Percentiles rank a stretch among this genome's conserved stretches.
Conservation (phyloP, 2,113 vertebrate species). For the Lichenostomus cassidix region DNA sequence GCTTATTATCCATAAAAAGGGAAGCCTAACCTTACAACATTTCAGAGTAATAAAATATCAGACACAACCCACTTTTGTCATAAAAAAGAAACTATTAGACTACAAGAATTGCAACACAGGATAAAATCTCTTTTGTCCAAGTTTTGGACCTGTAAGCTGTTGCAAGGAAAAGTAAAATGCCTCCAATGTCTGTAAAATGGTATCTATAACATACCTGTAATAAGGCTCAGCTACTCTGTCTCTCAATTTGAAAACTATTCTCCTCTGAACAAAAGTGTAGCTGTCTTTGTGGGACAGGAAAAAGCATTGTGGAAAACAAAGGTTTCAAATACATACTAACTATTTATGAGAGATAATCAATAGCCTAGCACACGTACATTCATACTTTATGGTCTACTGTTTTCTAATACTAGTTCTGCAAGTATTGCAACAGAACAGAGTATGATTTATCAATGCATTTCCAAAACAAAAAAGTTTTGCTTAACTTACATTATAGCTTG, state of each 20-base stretch:
- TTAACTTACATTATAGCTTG: not conserved
- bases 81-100: not conserved
- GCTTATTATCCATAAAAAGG: not conserved
- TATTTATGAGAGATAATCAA: not conserved
- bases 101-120: not conserved
- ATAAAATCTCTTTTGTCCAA: not conserved
- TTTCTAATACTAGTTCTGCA: not conserved
- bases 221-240: not conserved
- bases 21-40: not conserved
- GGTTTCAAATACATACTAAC: not conserved
- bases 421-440: not conserved
- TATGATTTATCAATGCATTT: constrained; percentile 3
- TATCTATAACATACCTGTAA: not conserved
- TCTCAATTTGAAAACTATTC: not conserved
- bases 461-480: not conserved
- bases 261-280: not conserved
- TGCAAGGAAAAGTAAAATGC: not conserved
- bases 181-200: not conserved
- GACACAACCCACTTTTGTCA: not conserved
- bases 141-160: not conserved
- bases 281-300: not conserved
- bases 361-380: not conserved
- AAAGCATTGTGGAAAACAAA: not conserved
- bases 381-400: not conserved
- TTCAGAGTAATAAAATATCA: not conserved